Conservation (phyloP, 2,797 vertebrate genomes). For the Brotula barbata region DNA sequence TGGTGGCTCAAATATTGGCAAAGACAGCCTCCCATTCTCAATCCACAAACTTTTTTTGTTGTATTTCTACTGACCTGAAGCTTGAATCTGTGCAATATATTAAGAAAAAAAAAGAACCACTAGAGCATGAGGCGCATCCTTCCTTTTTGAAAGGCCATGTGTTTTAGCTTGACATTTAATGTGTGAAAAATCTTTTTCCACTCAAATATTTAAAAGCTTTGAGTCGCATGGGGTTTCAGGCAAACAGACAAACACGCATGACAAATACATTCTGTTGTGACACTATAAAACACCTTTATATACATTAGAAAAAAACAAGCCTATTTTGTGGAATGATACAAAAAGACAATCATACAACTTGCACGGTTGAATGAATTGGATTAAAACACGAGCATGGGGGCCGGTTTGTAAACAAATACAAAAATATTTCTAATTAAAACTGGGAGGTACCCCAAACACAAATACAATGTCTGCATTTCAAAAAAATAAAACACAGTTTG, state of each 20-base stretch:
- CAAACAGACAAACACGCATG: constrained; percentile 15
- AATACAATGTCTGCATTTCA: background rate
- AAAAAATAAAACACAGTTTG: constrained; percentile 5
- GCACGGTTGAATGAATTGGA: constrained; percentile 37
- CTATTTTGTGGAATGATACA: constrained; percentile 69
- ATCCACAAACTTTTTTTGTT: constrained; percentile 7
- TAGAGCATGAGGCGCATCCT: background rate
- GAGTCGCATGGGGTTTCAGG: background rate
- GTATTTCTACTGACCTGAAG: background rate
- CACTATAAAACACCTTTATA: constrained; percentile 75
- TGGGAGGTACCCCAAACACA: constrained; percentile 2
- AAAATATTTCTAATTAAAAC: constrained; percentile 74
- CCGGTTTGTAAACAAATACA: constrained; percentile 55
- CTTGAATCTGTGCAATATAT: background rate
- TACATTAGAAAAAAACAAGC: constrained; percentile 68
- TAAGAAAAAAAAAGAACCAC: background rate
- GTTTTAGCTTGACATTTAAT: constrained; percentile 10
- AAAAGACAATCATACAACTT: constrained; percentile 55
- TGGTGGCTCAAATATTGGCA: too few relatives aligned
- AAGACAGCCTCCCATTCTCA: too few relatives aligned
- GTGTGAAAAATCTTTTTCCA: background rate
- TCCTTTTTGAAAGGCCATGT: background rate
- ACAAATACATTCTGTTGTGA: constrained; percentile 13
- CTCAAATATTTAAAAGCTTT: background rate
- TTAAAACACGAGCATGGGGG: constrained; percentile 43